A percentile compares a stretch with the other conserved stretches of the same genome.
These are phyloP conservation scores for Cuculus canorus DNA, from an alignment of 2,797 vertebrate species.

Conservation along the genomic window DNA sequence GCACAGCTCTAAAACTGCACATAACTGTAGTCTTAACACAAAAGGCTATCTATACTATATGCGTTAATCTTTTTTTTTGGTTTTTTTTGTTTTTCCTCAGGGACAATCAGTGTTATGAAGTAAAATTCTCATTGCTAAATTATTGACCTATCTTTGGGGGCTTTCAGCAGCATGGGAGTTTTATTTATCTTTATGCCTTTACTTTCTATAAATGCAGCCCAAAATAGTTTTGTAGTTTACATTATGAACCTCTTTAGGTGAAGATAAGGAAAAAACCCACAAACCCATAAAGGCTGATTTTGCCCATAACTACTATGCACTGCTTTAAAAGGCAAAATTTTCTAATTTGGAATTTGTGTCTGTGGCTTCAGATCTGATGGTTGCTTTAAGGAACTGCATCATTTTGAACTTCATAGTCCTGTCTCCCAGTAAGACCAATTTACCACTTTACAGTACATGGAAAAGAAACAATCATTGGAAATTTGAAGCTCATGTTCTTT, in stretches of 20 bases:
- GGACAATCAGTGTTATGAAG: neutral
- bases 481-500: neutral
- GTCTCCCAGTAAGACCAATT: neutral
- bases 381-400: neutral
- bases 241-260: neutral
- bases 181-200: neutral
- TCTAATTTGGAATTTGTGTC: neutral
- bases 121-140: neutral
- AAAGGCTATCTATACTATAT: neutral
- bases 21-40: neutral
- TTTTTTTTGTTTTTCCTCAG: too few species aligned
- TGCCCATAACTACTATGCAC: neutral
- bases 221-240: neutral
- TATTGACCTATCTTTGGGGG: neutral
- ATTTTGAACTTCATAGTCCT: neutral
- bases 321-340: neutral
- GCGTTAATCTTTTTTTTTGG: neutral
- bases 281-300: neutral
- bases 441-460: neutral
- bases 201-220: neutral
- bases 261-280: neutral
- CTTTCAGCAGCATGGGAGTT: neutral
- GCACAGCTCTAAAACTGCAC: neutral
- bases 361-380: neutral
- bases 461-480: neutral